Percentiles rank a stretch among this genome's conserved stretches.
Conservation (phyloP, 1,140 invertebrate species). For the Drosophila busckii region DNA sequence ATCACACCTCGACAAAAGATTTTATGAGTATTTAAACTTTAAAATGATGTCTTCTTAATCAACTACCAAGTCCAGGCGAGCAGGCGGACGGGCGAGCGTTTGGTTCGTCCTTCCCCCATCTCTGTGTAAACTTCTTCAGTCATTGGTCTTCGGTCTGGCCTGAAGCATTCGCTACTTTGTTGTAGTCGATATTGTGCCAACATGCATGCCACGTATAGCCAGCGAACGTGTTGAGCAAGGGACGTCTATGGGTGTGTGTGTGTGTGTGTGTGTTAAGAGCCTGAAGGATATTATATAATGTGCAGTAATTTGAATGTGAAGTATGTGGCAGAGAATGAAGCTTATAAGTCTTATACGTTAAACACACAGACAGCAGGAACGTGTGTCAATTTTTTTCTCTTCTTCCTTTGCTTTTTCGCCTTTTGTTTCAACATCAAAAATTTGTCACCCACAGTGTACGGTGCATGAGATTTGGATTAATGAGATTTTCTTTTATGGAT, state of each 20-base stretch:
- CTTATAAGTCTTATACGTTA: constrained; percentile 62
- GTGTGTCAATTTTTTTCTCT: constrained; percentile 30
- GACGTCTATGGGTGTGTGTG: constrained; percentile 10
- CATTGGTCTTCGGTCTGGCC: neutral
- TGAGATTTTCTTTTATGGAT: constrained; percentile 65
- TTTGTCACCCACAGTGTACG: constrained; percentile 22
- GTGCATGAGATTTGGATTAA: constrained; percentile 28
- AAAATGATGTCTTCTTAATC: constrained; percentile 68
- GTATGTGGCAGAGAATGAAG: constrained; percentile 59
- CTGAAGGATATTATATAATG: constrained; percentile 72
- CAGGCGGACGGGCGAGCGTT: constrained; percentile 16
- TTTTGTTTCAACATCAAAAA: constrained; percentile 39
- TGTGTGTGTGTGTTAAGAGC: constrained; percentile 36
- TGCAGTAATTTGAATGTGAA: constrained; percentile 71
- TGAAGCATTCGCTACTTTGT: constrained; percentile 16
- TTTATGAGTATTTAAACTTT: constrained; percentile 56
- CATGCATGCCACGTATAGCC: constrained; percentile 39
- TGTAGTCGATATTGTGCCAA: constrained; percentile 55
- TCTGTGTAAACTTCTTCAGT: too few relatives aligned
- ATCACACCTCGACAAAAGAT: constrained; percentile 4
- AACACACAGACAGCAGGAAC: constrained; percentile 28
- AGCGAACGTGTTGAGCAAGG: constrained; percentile 14
- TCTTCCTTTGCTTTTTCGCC: constrained; percentile 22
- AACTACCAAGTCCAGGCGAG: constrained; percentile 37
- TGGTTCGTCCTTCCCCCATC: constrained; percentile 3